Evolutionary conservation across 2,113 vertebrate genomes (phyloP), one percentile per base, ranked within the genome.

Genomic region (Aramus guarauna): DNA sequence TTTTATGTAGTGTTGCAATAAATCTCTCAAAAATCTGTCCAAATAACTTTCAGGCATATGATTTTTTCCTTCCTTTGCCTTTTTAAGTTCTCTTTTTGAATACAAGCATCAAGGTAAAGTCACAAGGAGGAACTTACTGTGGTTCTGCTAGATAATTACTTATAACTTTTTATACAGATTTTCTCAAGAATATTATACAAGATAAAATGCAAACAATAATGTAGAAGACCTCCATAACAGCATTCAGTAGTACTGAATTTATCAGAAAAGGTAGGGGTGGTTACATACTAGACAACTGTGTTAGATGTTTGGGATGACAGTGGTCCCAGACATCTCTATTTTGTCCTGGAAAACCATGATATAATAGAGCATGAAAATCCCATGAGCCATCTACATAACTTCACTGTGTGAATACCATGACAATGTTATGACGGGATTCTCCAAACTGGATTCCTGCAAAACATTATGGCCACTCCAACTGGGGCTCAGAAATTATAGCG

Each of bases 1-100:
- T 96, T 97, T 97, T 90, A 96, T 94, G 81, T 87, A 95, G 87
- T 64, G 47, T 92, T 96, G 52, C 52, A 95, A 92, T 96, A 97
- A 95, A 85, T 96, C 76, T 63, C 62, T 92, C 87, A 92, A 94
- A 96, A 96, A 92, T 82, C 71, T 85, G 26, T 83, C 85, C 93
- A 92, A 96, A 90, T 89, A 93, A 96, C 56, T 92, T 92, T 85
- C 59, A 91, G 58, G 23, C n/a, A 14, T 30, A 76, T 48, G 47
- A 39, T 11, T 62, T 56, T 95, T 81, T 18, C 50, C 18, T 81
- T 56, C 29, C 20, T 39, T 88, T 92, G 34, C 1, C 52, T 48
- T 68, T 75, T 50, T 76, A 6, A 39, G 13, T 60, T 90, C 39
- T 48, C 4, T 77, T 88, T 85, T 78, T 75, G 22, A 59, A 56